Evolutionary conservation across 2,797 vertebrate species (phyloP).

Genomic region (Melanotaenia boesemani): DNA sequence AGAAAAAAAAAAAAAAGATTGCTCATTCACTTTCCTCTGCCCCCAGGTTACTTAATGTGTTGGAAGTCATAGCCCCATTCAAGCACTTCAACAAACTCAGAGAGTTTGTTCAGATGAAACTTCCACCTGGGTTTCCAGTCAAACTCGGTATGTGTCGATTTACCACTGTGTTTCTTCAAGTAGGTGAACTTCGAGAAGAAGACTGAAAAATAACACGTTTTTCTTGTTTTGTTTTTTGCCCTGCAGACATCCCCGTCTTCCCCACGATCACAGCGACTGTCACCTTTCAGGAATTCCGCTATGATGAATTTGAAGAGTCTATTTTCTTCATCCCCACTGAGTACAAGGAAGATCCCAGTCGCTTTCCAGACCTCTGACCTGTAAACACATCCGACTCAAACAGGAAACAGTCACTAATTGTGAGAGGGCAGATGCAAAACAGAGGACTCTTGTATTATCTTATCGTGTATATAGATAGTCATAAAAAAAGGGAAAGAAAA

Average conservation of each 20-base stretch:
- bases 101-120: constrained; percentile 99
- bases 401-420: constrained; percentile 39
- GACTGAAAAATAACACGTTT: not conserved
- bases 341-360: constrained; percentile 96
- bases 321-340: constrained; percentile 91
- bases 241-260: constrained; percentile 92
- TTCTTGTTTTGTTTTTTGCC: constrained; percentile 19
- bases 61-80: constrained; percentile 97
- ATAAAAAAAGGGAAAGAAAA: constrained; percentile 23
- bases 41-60: constrained; percentile 93
- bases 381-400: constrained; percentile 22
- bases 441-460: constrained; percentile 42
- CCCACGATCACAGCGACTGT: constrained; percentile 98
- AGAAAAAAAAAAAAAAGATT: not conserved
- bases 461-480: constrained; percentile 44
- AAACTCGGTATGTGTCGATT: constrained; percentile 87
- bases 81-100: constrained; percentile 99
- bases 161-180: not conserved
- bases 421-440: constrained; percentile 15
- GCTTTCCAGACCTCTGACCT: constrained; percentile 93
- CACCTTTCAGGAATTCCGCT: constrained; percentile 98
- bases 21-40: constrained; percentile 23
- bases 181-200: not conserved
- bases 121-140: constrained; percentile 96
- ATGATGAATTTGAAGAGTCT: constrained; percentile 90